Conservation (phyloP, 2,797 vertebrate species). For the Aythya fuligula region DNA sequence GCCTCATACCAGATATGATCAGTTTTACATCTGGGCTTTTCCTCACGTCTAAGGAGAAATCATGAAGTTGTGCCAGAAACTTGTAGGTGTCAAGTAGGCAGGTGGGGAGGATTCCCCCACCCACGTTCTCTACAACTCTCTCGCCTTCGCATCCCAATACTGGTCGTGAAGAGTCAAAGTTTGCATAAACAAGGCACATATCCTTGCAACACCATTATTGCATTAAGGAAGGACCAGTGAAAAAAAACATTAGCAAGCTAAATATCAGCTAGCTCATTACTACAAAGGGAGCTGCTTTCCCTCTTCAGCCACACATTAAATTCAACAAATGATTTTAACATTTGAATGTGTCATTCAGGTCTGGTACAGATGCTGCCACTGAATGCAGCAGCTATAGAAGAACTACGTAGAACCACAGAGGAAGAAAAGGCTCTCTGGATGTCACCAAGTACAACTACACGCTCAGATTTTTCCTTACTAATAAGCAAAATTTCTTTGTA, state of each 20-base stretch:
- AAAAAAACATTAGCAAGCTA: neutral
- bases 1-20: slow-evolving; percentile 42
- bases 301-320: neutral
- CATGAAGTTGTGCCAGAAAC: slow-evolving; percentile 15
- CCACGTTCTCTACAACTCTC: neutral
- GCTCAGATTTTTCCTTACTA: neutral
- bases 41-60: slow-evolving; percentile 11
- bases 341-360: neutral
- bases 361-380: neutral
- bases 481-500: neutral
- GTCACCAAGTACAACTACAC: neutral
- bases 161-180: neutral
- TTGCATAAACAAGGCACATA: rapidly evolving
- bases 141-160: neutral
- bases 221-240: neutral
- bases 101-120: neutral
- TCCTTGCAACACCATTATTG: neutral
- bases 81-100: neutral
- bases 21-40: slow-evolving; percentile 54
- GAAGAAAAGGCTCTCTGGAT: neutral
- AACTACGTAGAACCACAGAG: neutral
- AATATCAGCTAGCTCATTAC: neutral
- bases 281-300: neutral
- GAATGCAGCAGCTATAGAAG: rapidly evolving
- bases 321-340: neutral